These are phyloP conservation scores for Drosophila auraria DNA, from an alignment of 1,140 invertebrate genomes.

Conservation along the genomic window DNA sequence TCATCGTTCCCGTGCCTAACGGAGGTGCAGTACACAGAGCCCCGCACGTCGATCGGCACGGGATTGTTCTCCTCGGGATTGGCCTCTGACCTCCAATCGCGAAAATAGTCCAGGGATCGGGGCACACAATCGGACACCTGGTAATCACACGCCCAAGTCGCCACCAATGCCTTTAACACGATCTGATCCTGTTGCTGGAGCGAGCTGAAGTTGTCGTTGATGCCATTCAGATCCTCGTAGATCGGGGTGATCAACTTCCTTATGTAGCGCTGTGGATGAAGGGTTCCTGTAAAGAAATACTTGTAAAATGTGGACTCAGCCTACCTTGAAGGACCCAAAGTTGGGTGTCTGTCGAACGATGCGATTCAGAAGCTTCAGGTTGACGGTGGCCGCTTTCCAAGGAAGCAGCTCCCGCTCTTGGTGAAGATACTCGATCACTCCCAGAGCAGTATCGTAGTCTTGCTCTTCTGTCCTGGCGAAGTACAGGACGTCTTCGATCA, in stretches of 20 bases:
- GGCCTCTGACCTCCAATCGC: constrained; percentile 86
- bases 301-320: background rate
- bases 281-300: constrained; percentile 41
- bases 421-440: constrained; percentile 87
- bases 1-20: constrained; percentile 89
- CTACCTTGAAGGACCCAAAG: constrained; percentile 87
- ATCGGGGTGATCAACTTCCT: constrained; percentile 86
- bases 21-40: constrained; percentile 91
- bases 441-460: constrained; percentile 88
- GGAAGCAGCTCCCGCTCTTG: constrained; percentile 89
- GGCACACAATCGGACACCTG: constrained; percentile 87
- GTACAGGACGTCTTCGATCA: constrained; percentile 91
- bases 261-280: constrained; percentile 86
- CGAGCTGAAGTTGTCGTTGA: constrained; percentile 82
- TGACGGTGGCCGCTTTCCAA: constrained; percentile 85
- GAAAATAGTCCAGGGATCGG: constrained; percentile 87
- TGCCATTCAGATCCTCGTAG: constrained; percentile 86
- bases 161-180: constrained; percentile 86
- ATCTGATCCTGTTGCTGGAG: constrained; percentile 85
- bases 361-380: constrained; percentile 85
- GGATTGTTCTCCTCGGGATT: constrained; percentile 87
- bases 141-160: constrained; percentile 87
- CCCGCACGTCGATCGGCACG: constrained; percentile 90
- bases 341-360: constrained; percentile 85
- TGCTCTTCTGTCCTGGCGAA: constrained; percentile 89